Conservation (phyloP, 1,140 invertebrate genomes). For the Akabosia matsudoensis region DNA sequence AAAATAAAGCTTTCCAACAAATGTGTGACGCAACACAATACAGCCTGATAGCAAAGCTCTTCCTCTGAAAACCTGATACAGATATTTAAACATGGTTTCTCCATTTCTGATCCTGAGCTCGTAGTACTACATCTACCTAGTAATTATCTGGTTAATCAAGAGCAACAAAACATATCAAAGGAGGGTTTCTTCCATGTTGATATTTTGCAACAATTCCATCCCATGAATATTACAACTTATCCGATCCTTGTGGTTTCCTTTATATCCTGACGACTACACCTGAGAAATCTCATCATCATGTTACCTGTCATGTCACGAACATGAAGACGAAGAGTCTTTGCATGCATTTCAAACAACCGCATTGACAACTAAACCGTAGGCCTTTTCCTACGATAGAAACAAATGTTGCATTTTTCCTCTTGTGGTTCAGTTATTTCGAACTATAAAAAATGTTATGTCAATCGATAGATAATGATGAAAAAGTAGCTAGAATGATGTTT, state of each 20-base stretch:
- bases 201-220: background rate
- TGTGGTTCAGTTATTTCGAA: background rate
- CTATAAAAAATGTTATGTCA: background rate
- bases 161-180: background rate
- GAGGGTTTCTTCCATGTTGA: background rate
- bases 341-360: no score
- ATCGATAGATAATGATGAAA: background rate
- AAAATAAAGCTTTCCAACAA: no score
- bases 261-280: background rate
- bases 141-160: background rate
- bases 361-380: no score
- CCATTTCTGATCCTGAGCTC: background rate
- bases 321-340: background rate
- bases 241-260: background rate
- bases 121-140: background rate
- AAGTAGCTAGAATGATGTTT: background rate
- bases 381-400: background rate
- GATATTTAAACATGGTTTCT: constrained; percentile 2
- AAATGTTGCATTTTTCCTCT: background rate
- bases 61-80: background rate
- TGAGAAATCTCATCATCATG: background rate
- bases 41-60: no score
- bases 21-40: background rate
- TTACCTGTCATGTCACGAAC: constrained; percentile 10
- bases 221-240: background rate